A percentile compares a stretch with the other conserved stretches of the same genome.
phyloP scores from a whole-genome alignment of 2,113 vertebrate species.

The Myrmophylax atrothorax region DNA sequence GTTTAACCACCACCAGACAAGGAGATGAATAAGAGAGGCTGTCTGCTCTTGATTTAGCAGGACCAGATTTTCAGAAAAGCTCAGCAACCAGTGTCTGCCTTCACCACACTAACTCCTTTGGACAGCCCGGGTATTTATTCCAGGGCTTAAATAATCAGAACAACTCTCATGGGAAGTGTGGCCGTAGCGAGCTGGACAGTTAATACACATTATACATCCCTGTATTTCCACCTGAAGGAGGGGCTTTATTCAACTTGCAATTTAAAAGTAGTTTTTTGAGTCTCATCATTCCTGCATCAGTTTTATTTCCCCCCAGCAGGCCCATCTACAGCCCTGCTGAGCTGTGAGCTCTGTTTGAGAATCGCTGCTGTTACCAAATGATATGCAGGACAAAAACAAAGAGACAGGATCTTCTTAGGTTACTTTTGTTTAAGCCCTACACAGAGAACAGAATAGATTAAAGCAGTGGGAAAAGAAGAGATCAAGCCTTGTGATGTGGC shows the following conservation, averaged over 20 bases:
- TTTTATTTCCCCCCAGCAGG: slow-evolving; percentile 18
- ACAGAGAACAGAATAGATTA: slow-evolving; percentile 63
- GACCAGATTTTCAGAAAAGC: slow-evolving; percentile 53
- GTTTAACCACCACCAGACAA: slow-evolving; percentile 66
- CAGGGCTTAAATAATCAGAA: neutral
- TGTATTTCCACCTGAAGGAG: neutral
- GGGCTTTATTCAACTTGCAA: slow-evolving; percentile 1
- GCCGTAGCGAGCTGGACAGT: neutral
- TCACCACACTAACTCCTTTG: neutral
- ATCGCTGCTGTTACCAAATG: neutral
- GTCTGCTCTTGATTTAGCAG: slow-evolving; percentile 52
- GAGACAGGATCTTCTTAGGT: slow-evolving; percentile 57
- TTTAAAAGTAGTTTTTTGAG: slow-evolving; percentile 26
- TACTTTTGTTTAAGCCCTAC: slow-evolving; percentile 61
- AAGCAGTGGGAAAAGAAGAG: slow-evolving; percentile 64
- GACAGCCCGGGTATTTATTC: neutral
- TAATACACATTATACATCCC: neutral
- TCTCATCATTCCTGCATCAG: neutral
- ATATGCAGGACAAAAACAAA: slow-evolving; percentile 59
- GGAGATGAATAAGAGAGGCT: slow-evolving; percentile 39
- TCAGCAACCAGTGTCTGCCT: neutral
- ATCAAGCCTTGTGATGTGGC: slow-evolving; percentile 54
- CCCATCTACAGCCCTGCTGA: neutral
- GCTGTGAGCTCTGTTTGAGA: neutral
- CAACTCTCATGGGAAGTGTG: neutral